Conservation (phyloP, 2,888 invertebrate genomes). For the Sarcophaga variegata region DNA sequence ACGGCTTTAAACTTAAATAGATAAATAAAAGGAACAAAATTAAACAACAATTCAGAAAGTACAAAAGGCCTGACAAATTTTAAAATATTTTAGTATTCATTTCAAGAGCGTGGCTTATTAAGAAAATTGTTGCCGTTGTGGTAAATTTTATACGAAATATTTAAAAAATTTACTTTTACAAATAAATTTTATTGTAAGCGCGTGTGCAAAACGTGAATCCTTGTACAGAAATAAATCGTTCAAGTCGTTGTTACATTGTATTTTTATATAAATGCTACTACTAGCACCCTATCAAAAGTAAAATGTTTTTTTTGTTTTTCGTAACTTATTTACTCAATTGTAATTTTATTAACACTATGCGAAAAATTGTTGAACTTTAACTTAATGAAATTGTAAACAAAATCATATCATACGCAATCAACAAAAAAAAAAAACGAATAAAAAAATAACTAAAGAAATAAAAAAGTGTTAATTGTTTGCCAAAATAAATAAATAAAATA, state of each 20-base stretch:
- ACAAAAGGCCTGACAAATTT: conserved; percentile 67
- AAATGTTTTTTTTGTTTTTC: conserved; percentile 30
- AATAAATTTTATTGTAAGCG: not conserved
- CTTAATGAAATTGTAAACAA: conserved; percentile 50
- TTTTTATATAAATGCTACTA: no score
- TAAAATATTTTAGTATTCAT: conserved; percentile 49
- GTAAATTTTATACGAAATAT: not conserved
- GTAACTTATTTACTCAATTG: conserved; percentile 50
- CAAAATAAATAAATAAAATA: conserved; percentile 53
- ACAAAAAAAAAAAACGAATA: conserved; percentile 15
- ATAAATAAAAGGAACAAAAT: conserved; percentile 21
- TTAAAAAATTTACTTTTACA: not conserved
- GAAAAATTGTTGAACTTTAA: conserved; percentile 55
- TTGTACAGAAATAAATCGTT: conserved; percentile 1
- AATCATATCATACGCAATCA: conserved; percentile 52
- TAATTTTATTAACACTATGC: conserved; percentile 55
- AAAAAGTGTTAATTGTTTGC: conserved; percentile 68
- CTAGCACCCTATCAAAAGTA: conserved; percentile 20
- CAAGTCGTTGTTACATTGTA: not conserved
- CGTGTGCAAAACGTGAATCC: not conserved
- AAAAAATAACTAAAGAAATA: not conserved
- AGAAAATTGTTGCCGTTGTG: not conserved
- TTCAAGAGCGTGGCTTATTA: conserved; percentile 34
- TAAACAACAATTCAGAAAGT: conserved; percentile 37
- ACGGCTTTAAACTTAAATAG: conserved; percentile 39